Conservation (phyloP, 2,888 invertebrate species). For the Dioctria rufipes region DNA sequence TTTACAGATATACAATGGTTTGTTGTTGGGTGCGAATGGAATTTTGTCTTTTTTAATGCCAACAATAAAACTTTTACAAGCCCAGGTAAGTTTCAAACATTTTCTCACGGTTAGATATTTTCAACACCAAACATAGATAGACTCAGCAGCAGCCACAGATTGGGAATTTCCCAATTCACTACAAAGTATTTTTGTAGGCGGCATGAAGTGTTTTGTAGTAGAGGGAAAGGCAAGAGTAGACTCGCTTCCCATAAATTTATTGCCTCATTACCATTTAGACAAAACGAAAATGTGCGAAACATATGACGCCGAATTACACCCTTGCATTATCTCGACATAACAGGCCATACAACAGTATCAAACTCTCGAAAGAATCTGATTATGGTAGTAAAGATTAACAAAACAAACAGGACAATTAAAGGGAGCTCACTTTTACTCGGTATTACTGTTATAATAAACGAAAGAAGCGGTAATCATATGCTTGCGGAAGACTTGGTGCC, state of each 20-base stretch:
- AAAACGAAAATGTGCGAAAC: conserved; percentile 66
- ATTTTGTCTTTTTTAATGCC: conserved; percentile 28
- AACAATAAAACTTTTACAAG: conserved; percentile 33
- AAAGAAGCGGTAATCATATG: conserved; percentile 17
- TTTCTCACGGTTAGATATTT: conserved; percentile 28
- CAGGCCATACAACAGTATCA: conserved; percentile 32
- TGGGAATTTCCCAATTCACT: conserved; percentile 32
- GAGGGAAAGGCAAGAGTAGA: too few relatives aligned
- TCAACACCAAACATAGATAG: neutral
- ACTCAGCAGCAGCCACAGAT: neutral
- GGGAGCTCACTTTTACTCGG: neutral
- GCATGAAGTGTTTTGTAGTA: neutral
- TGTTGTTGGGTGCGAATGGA: conserved; percentile 2
- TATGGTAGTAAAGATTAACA: conserved; percentile 34
- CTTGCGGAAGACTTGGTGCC: neutral
- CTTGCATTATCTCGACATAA: conserved; percentile 44
- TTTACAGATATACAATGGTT: neutral
- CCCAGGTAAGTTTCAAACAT: neutral
- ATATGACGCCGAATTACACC: conserved; percentile 65
- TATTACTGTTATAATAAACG: conserved; percentile 1
- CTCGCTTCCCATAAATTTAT: conserved; percentile 1
- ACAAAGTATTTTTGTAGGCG: neutral
- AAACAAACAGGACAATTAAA: conserved; percentile 40
- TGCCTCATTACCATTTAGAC: conserved; percentile 27
- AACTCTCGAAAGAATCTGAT: conserved; percentile 44